These are phyloP conservation scores for Meghimatium bilineatum DNA, from an alignment of 2,888 invertebrate species.

Conservation along the genomic window DNA sequence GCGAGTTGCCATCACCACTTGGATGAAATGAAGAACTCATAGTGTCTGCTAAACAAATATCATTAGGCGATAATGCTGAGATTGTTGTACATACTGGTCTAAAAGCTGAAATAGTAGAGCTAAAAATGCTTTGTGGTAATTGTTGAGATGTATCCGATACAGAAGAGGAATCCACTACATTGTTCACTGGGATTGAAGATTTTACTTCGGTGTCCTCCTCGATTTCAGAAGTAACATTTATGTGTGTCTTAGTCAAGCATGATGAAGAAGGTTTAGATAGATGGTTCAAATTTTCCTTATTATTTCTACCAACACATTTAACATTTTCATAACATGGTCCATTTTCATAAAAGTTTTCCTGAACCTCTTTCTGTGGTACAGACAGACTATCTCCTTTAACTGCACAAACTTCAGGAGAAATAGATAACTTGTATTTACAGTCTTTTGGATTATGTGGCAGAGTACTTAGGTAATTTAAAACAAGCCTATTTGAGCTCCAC, in stretches of 20 bases:
- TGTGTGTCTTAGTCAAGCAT: neutral
- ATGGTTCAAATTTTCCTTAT: slow-evolving; percentile 22
- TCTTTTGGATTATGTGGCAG: slow-evolving; percentile 2
- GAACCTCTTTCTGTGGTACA: neutral
- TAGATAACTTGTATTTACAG: slow-evolving; percentile 24
- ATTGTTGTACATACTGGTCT: slow-evolving; percentile 46
- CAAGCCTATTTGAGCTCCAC: slow-evolving; percentile 3
- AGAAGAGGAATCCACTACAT: slow-evolving; percentile 23
- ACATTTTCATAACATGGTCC: slow-evolving; percentile 44
- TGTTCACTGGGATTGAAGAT: slow-evolving; percentile 4
- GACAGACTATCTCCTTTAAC: slow-evolving; percentile 36
- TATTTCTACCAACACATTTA: neutral
- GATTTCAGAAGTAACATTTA: neutral
- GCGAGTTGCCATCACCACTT: neutral
- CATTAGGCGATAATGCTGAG: slow-evolving; percentile 9
- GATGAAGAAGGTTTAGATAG: slow-evolving; percentile 40
- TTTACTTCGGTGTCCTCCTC: neutral
- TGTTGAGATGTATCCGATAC: slow-evolving; percentile 21
- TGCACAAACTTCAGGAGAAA: slow-evolving; percentile 49
- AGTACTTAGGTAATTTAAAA: slow-evolving; percentile 20
- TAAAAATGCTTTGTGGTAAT: slow-evolving; percentile 34
- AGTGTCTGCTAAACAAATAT: slow-evolving; percentile 12
- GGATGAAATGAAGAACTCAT: neutral
- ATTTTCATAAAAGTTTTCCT: slow-evolving; percentile 46
- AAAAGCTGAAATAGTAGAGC: slow-evolving; percentile 52